Evolutionary conservation across 1,140 invertebrate species (phyloP).

Genomic region (Oncopodura yosiiana): DNA sequence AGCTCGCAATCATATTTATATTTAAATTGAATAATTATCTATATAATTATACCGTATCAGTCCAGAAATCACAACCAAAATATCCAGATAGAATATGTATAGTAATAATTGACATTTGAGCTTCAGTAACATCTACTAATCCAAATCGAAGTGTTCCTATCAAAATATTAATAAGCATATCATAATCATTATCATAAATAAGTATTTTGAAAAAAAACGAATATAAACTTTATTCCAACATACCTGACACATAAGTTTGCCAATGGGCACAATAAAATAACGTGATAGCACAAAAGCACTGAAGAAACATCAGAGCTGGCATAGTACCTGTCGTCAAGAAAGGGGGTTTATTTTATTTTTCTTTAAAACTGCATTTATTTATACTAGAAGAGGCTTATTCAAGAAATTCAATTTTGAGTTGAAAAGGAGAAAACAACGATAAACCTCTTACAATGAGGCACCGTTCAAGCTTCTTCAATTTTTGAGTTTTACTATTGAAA

Average conservation of each 20-base stretch:
- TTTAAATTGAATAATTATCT: neutral
- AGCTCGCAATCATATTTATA: neutral
- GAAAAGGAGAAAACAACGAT: too few relatives aligned
- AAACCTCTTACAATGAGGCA: too few relatives aligned
- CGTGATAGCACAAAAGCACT: conserved; percentile 83
- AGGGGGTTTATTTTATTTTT: too few relatives aligned
- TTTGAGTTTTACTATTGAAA: too few relatives aligned
- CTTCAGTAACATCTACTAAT: conserved; percentile 95
- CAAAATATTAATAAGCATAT: neutral
- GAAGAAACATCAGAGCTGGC: conserved; percentile 88
- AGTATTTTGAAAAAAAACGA: neutral
- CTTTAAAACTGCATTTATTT: too few relatives aligned
- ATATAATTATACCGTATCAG: conserved; percentile 54
- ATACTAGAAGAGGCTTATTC: too few relatives aligned
- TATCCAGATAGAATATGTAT: conserved; percentile 79
- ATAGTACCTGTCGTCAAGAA: too few relatives aligned
- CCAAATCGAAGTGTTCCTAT: conserved; percentile 80
- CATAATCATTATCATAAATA: neutral
- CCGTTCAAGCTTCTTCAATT: too few relatives aligned
- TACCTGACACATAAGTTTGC: conserved; percentile 96
- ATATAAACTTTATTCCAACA: conserved; percentile 22
- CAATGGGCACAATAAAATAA: conserved; percentile 98
- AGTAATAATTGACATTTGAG: conserved; percentile 83
- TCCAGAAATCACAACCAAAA: conserved; percentile 79
- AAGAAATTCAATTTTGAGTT: too few relatives aligned